Evolutionary conservation across 2,113 vertebrate species (phyloP).

Genomic region (Ptyas mucosa): DNA sequence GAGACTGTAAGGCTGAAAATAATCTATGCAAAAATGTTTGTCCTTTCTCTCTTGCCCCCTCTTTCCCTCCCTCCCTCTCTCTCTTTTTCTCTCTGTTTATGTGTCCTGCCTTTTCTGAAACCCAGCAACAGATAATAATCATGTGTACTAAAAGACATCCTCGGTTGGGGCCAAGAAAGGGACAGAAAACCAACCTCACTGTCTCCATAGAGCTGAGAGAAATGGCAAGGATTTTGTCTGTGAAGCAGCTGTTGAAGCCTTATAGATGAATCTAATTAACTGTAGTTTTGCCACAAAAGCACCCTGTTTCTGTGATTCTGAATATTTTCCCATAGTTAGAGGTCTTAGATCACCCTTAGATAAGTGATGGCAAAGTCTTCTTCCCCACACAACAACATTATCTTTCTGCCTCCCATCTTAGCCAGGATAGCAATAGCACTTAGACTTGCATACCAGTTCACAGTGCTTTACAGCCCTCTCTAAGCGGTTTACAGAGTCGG

Average conservation of each 20-base stretch:
- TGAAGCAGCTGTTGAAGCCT: constrained; percentile 63
- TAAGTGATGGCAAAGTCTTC: not conserved
- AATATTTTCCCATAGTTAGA: constrained; percentile 55
- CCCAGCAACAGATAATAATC: constrained; percentile 50
- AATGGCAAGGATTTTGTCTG: constrained; percentile 60
- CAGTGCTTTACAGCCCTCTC: too few relatives aligned
- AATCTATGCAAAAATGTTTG: constrained; percentile 29
- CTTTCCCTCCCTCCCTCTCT: not conserved
- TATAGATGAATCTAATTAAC: constrained; percentile 68
- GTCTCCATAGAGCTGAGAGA: constrained; percentile 53
- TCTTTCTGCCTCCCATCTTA: constrained; percentile 48
- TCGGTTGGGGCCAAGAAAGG: constrained; percentile 22
- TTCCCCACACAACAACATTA: constrained; percentile 29
- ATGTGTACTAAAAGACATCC: constrained; percentile 40
- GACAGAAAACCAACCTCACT: constrained; percentile 30
- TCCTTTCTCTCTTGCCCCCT: not conserved
- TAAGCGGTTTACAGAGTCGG: too few relatives aligned
- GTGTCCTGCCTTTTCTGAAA: constrained; percentile 43
- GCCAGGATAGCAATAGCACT: not conserved
- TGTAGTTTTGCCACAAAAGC: constrained; percentile 66
- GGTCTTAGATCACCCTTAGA: constrained; percentile 34
- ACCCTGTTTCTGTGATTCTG: constrained; percentile 62
- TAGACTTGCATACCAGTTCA: too few relatives aligned
- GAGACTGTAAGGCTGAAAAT: constrained; percentile 20
- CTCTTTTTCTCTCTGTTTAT: constrained; percentile 8